These are phyloP conservation scores for Epizoanthus fatuus DNA, from an alignment of 92 coral and sea anemone genomes.

Conservation along the genomic window DNA sequence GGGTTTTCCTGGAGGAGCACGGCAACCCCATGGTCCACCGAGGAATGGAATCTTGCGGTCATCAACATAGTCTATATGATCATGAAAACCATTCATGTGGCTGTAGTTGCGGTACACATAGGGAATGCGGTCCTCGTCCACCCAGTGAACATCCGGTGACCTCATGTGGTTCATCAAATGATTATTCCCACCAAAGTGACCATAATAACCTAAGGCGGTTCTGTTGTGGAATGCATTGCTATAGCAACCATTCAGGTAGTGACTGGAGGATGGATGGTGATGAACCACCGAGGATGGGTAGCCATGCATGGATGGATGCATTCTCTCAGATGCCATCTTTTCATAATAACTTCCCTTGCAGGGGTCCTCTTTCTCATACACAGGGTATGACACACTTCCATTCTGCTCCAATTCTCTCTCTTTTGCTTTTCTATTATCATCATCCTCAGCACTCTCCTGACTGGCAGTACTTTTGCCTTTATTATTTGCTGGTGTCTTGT, in stretches of 20 bases:
- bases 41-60: slow-evolving; percentile 73
- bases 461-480: slow-evolving; percentile 34
- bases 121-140: slow-evolving; percentile 90
- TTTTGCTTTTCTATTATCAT: slow-evolving; percentile 11
- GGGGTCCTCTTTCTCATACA: slow-evolving; percentile 9
- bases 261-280: slow-evolving; percentile 85
- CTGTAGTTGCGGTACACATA: slow-evolving; percentile 82
- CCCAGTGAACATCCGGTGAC: slow-evolving; percentile 89
- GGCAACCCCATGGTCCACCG: slow-evolving; percentile 63
- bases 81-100: slow-evolving; percentile 69
- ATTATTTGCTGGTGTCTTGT: slow-evolving; percentile 41
- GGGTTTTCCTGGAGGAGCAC: slow-evolving; percentile 48
- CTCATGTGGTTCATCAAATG: slow-evolving; percentile 67
- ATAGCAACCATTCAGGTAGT: slow-evolving; percentile 74
- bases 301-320: slow-evolving; percentile 62
- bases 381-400: slow-evolving; percentile 4
- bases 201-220: slow-evolving; percentile 55
- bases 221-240: slow-evolving; percentile 62
- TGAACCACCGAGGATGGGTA: slow-evolving; percentile 91
- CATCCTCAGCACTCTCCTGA: slow-evolving; percentile 50
- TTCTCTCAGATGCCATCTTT: not conserved
- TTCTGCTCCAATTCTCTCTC: slow-evolving; percentile 6
- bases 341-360: slow-evolving; percentile 6
- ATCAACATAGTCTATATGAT: slow-evolving; percentile 60
- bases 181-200: slow-evolving; percentile 72